A percentile compares a stretch with the other conserved stretches of the same genome.
Conservation (phyloP, 2,113 vertebrate species). For the Chauna torquata region DNA sequence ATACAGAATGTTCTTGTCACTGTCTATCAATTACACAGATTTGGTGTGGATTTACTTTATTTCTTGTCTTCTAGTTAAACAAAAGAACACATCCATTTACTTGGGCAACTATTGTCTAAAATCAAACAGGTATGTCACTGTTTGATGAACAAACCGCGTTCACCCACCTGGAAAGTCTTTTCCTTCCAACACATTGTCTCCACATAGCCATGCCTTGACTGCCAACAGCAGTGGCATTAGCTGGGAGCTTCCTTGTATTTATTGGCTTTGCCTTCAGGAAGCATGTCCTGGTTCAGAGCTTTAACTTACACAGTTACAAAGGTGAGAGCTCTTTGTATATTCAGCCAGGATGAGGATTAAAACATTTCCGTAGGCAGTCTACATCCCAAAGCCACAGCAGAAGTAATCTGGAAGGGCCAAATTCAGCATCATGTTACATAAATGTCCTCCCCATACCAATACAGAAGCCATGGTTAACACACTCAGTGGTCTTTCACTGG, state of each 20-base stretch:
- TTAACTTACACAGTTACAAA: not conserved
- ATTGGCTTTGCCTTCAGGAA: constrained; percentile 28
- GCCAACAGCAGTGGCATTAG: not conserved
- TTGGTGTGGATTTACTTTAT: not conserved
- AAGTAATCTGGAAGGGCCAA: not conserved
- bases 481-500: not conserved
- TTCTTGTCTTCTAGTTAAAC: not conserved
- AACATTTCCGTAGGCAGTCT: not conserved
- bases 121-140: constrained; percentile 3
- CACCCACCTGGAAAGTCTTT: not conserved
- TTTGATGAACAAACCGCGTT: not conserved
- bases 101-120: not conserved
- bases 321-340: not conserved
- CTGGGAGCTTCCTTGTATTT: not conserved
- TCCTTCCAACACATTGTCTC: not conserved
- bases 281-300: not conserved
- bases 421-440: fast-evolving
- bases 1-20: not conserved
- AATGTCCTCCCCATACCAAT: not conserved
- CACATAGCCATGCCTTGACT: not conserved
- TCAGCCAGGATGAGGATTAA: not conserved
- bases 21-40: not conserved
- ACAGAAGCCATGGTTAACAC: not conserved
- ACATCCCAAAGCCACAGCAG: not conserved
- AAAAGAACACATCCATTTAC: not conserved